Evolutionary conservation across 2,888 invertebrate genomes (phyloP), one percentile per base, ranked within the genome.

Genomic region (Theretra japonica): DNA sequence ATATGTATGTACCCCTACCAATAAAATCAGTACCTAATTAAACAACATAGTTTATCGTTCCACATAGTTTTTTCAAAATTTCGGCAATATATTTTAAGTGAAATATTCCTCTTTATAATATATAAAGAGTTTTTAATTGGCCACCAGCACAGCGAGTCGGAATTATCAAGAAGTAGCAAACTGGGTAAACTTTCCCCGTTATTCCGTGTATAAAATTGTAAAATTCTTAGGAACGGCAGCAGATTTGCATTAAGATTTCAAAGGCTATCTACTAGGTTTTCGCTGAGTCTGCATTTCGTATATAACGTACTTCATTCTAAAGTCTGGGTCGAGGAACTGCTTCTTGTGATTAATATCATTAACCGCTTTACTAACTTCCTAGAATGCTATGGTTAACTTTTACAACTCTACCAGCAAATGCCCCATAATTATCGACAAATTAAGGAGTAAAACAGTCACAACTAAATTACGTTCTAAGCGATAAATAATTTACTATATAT

Each of bases 201-300:
- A 65, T 48, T 65, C 65, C 23, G 65, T 23, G 65, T 41, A 65
- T 65, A 65, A 65, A 62, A 62, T 62, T 41, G 62, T 62, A 62
- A 62, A 65, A 65, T 65, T 65, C 65, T 65, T 23, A 23, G 65
- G 23, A 48, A 65, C 65, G 21, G 4, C 48, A 48, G 23, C 65
- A 65, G 65, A 65, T 65, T 48, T 48, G 65, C 65, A 65, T 65
- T 65, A 65, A 65, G 65, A 65, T 65, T 65, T 65, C 65, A 65
- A 48, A 65, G 65, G 65, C 65, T 23, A 65, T 65, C 65, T 65
- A 65, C 23, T 65, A 65, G 65, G 65, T 65, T 65, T n/a, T 41
- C 65, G 65, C 48, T 65, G 65, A 65, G 65, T 65, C 65, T 65
- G 65, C 65, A 65, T 65, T 65, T 65, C 48, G 48, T 41, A 65